phyloP scores from a whole-genome alignment of 2,113 vertebrate species.

The Oophaga pumilio region DNA sequence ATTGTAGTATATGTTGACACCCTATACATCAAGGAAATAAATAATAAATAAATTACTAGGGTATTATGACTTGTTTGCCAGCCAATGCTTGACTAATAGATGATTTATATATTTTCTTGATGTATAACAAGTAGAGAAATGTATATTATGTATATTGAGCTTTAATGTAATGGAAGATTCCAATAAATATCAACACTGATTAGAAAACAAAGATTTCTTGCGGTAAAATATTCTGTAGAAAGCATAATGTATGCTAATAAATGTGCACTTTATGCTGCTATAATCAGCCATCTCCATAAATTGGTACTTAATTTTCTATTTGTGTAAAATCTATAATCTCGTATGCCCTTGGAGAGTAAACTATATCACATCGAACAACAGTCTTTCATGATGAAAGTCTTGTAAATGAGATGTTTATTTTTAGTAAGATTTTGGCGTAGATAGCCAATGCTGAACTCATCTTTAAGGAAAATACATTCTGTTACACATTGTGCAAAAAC shows the following conservation, averaged over 20 bases:
- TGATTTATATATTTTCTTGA: neutral
- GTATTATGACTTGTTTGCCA: neutral
- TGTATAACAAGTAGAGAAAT: neutral
- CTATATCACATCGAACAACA: neutral
- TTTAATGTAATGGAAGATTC: neutral
- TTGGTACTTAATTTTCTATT: neutral
- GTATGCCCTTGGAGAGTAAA: slow-evolving; percentile 38
- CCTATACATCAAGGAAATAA: too few relatives aligned
- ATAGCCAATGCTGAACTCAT: slow-evolving; percentile 21
- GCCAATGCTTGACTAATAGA: neutral
- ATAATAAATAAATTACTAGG: too few relatives aligned
- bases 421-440: slow-evolving; percentile 18
- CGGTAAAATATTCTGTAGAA: neutral
- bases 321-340: slow-evolving; percentile 26
- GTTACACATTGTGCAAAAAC: neutral
- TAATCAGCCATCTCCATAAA: slow-evolving; percentile 31
- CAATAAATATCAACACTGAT: neutral
- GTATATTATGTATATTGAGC: neutral
- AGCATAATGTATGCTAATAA: slow-evolving; percentile 12
- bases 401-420: slow-evolving; percentile 46
- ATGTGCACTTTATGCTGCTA: neutral
- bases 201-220: neutral
- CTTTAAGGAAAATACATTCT: neutral
- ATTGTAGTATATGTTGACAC: too few relatives aligned
- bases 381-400: slow-evolving; percentile 37